Percentiles rank a stretch among this genome's conserved stretches.
These are phyloP conservation scores for Harmothoe impar DNA, from an alignment of 2,888 invertebrate genomes.

Conservation along the genomic window DNA sequence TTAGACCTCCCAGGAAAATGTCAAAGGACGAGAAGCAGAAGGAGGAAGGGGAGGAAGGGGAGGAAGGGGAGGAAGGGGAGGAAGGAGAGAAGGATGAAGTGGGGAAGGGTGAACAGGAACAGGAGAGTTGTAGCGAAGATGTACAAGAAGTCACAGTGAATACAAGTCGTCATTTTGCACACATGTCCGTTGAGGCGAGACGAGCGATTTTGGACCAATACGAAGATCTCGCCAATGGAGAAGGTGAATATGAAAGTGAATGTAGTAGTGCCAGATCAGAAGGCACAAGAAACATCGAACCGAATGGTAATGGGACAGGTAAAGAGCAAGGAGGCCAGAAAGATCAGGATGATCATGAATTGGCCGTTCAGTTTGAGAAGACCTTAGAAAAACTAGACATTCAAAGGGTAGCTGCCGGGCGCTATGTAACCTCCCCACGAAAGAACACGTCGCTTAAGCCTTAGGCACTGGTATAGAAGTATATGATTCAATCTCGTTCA, in stretches of 20 bases:
- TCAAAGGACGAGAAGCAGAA: neutral
- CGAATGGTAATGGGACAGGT: neutral
- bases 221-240: constrained; percentile 1
- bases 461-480: too few relatives aligned
- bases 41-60: neutral
- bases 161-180: neutral
- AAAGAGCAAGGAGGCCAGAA: neutral
- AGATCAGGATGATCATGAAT: neutral
- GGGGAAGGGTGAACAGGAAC: neutral
- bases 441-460: neutral
- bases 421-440: neutral
- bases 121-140: neutral
- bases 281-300: neutral
- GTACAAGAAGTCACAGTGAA: neutral
- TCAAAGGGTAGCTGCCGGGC: neutral
- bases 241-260: neutral
- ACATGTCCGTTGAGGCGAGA: neutral
- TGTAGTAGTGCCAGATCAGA: neutral
- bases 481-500: too few relatives aligned
- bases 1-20: neutral
- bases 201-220: neutral
- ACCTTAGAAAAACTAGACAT: neutral
- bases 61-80: too few relatives aligned
- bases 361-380: neutral
- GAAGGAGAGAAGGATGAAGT: neutral